phyloP scores from a whole-genome alignment of 1,140 invertebrate genomes.

The Pantala flavescens region DNA sequence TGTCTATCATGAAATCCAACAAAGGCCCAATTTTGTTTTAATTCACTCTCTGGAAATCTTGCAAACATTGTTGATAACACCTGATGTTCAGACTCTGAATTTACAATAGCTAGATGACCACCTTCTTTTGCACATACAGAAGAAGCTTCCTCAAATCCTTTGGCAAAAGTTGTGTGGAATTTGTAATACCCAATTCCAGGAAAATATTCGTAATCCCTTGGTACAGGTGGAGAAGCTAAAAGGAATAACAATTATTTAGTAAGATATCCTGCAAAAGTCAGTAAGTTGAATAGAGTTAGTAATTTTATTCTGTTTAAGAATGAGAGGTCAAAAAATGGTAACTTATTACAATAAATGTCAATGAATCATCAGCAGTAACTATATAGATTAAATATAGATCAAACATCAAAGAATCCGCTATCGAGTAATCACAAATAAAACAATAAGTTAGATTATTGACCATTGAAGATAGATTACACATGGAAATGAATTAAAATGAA shows the following conservation, averaged over 20 bases:
- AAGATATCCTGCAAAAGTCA: too few relatives aligned
- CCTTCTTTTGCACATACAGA: constrained; percentile 31
- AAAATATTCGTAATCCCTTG: constrained; percentile 14
- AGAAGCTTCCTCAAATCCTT: constrained; percentile 32
- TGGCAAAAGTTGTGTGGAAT: constrained; percentile 29
- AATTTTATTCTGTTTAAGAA: too few relatives aligned
- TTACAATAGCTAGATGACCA: constrained; percentile 31
- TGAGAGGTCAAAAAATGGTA: too few relatives aligned
- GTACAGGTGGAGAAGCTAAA: neutral
- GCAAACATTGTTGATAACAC: neutral
- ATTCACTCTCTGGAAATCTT: neutral
- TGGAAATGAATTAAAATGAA: too few relatives aligned
- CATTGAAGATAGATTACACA: too few relatives aligned
- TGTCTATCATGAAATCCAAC: constrained; percentile 36
- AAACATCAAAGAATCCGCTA: too few relatives aligned
- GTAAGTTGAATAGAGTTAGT: too few relatives aligned
- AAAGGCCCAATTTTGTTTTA: constrained; percentile 23
- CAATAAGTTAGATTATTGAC: too few relatives aligned
- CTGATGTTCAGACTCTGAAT: constrained; percentile 29
- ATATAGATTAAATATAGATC: too few relatives aligned
- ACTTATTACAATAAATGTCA: too few relatives aligned
- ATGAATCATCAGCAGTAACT: too few relatives aligned
- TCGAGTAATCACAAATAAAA: too few relatives aligned
- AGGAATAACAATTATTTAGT: neutral
- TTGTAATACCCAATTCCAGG: constrained; percentile 29